A percentile compares a stretch with the other conserved stretches of the same genome.
Evolutionary conservation across 2,888 invertebrate genomes (phyloP).

Genomic region (Oligia latruncula): DNA sequence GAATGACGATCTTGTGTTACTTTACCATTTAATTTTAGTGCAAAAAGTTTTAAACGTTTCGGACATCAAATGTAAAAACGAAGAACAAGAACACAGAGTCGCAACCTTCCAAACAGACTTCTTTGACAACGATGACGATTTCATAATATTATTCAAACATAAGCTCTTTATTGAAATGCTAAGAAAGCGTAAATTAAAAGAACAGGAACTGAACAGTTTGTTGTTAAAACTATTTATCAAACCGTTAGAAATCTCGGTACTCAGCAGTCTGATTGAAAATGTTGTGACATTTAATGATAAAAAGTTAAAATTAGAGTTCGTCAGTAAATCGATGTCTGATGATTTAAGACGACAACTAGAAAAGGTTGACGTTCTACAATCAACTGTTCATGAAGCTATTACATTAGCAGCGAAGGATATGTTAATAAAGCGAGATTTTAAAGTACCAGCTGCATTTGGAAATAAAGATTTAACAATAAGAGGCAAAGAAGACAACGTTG

Average conservation of each 20-base stretch:
- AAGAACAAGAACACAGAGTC: slow-evolving; percentile 27
- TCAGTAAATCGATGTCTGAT: slow-evolving; percentile 12
- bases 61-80: slow-evolving; percentile 22
- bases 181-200: slow-evolving; percentile 10
- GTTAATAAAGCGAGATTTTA: slow-evolving; percentile 4
- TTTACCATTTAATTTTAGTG: slow-evolving; percentile 50
- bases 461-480: slow-evolving; percentile 54
- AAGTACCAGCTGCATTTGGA: slow-evolving; percentile 45
- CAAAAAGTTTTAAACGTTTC: slow-evolving; percentile 45
- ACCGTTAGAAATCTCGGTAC: slow-evolving; percentile 6
- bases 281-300: slow-evolving; percentile 26
- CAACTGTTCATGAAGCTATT: slow-evolving; percentile 39
- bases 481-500: slow-evolving; percentile 22
- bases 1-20: slow-evolving; percentile 41
- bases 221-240: slow-evolving; percentile 17
- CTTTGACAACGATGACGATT: slow-evolving; percentile 33
- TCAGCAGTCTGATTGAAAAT: slow-evolving; percentile 38
- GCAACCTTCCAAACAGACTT: slow-evolving; percentile 46
- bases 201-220: not conserved
- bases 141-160: slow-evolving; percentile 38
- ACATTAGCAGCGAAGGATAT: slow-evolving; percentile 22
- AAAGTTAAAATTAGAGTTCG: slow-evolving; percentile 35
- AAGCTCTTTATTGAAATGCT: slow-evolving; percentile 36
- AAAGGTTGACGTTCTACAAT: slow-evolving; percentile 20
- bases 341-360: slow-evolving; percentile 22